Evolutionary conservation across 2,113 vertebrate genomes (phyloP).

Genomic region (Actinemys pallida): DNA sequence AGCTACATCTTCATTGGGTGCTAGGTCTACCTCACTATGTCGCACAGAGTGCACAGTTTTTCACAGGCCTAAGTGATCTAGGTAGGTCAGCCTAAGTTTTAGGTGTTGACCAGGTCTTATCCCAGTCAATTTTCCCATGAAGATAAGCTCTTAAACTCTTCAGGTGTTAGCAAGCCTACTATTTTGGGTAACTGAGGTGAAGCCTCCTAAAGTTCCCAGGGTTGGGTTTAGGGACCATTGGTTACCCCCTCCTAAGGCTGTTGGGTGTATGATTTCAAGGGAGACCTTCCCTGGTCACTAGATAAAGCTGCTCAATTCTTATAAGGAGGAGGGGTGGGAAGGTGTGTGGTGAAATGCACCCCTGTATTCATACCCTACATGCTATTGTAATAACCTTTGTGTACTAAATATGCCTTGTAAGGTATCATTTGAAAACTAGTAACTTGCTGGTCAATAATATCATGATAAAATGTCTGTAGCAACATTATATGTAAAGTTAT

Average conservation of each 20-base stretch:
- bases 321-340: not conserved
- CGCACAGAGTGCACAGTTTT: not conserved
- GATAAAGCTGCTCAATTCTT: not conserved
- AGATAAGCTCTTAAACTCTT: not conserved
- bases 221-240: not conserved
- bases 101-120: not conserved
- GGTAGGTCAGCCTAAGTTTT: not conserved
- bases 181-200: not conserved
- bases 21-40: not conserved
- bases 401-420: not conserved
- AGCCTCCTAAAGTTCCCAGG: not conserved
- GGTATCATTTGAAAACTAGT: not conserved
- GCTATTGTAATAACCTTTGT: not conserved
- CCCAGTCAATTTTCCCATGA: not conserved
- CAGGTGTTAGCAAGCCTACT: not conserved
- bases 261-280: not conserved
- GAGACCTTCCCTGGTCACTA: not conserved
- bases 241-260: not conserved
- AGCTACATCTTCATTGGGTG: not conserved
- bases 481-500: not conserved
- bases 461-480: not conserved
- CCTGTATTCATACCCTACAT: not conserved
- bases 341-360: not conserved
- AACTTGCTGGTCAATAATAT: not conserved
- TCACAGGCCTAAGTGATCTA: not conserved